phyloP scores from a whole-genome alignment of 2,888 invertebrate genomes.

The Bugula neritina region DNA sequence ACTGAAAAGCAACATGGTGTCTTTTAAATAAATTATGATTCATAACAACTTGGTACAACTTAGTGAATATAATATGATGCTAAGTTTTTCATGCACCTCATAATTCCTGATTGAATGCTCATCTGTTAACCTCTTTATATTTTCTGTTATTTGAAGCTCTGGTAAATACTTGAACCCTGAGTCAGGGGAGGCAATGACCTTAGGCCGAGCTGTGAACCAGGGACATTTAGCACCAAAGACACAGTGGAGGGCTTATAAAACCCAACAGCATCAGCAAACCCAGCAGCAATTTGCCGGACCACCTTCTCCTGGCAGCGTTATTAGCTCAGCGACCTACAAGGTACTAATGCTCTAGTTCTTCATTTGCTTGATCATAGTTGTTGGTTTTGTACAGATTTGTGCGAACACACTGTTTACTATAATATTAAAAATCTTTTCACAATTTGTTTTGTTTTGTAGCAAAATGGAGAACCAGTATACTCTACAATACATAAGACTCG shows the following conservation, averaged over 20 bases:
- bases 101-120: too few species aligned
- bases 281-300: conserved; percentile 2
- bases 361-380: too few species aligned
- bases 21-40: neutral
- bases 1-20: neutral
- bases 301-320: conserved; percentile 24
- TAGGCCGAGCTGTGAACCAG: conserved; percentile 39
- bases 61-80: too few species aligned
- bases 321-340: conserved; percentile 15
- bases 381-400: too few species aligned
- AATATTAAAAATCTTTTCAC: too few species aligned
- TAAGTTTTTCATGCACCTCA: too few species aligned
- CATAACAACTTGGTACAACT: neutral
- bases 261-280: neutral
- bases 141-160: conserved; percentile 27
- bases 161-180: conserved; percentile 37
- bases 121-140: too few species aligned
- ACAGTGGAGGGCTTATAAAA: conserved; percentile 10
- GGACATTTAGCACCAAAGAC: conserved; percentile 30
- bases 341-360: too few species aligned
- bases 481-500: conserved; percentile 12
- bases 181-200: conserved; percentile 39
- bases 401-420: too few species aligned
- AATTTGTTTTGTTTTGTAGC: too few species aligned
- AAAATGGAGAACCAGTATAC: conserved; percentile 7